Evolutionary conservation across 1,140 invertebrate species (phyloP).

Genomic region (Akabosia matsudoensis): DNA sequence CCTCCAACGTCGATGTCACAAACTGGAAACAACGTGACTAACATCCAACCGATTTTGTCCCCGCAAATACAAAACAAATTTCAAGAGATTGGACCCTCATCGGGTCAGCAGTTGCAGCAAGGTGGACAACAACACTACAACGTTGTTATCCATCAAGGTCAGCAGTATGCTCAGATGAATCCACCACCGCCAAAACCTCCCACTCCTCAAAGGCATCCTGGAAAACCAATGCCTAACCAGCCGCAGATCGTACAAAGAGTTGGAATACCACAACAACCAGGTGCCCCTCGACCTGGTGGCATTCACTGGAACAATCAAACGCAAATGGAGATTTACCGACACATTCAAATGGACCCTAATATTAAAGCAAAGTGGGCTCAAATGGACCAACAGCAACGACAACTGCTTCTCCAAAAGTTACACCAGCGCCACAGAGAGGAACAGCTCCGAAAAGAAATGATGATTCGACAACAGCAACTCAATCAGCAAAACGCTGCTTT

Average conservation of each 20-base stretch:
- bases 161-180: slow-evolving; percentile 9
- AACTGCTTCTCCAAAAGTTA: slow-evolving; percentile 42
- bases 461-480: slow-evolving; percentile 38
- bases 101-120: slow-evolving; percentile 6
- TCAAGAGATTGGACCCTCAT: not conserved
- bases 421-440: slow-evolving; percentile 45
- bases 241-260: slow-evolving; percentile 16
- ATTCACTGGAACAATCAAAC: slow-evolving; percentile 20
- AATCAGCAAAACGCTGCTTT: not conserved
- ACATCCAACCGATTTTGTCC: slow-evolving; percentile 1
- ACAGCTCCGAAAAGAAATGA: slow-evolving; percentile 34
- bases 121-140: slow-evolving; percentile 31
- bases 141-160: slow-evolving; percentile 30
- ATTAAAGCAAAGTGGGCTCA: slow-evolving; percentile 41
- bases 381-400: slow-evolving; percentile 41
- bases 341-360: slow-evolving; percentile 43
- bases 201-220: not conserved
- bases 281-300: not conserved
- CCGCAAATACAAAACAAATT: slow-evolving; percentile 26
- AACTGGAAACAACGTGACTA: not conserved
- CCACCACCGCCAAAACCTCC: not conserved
- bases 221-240: not conserved
- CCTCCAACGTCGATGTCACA: not conserved
- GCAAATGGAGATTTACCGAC: slow-evolving; percentile 42
- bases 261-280: slow-evolving; percentile 14